Percentiles rank a stretch among this genome's conserved stretches.
Conservation (phyloP, 2,797 vertebrate genomes). For the Menidia menidia region DNA sequence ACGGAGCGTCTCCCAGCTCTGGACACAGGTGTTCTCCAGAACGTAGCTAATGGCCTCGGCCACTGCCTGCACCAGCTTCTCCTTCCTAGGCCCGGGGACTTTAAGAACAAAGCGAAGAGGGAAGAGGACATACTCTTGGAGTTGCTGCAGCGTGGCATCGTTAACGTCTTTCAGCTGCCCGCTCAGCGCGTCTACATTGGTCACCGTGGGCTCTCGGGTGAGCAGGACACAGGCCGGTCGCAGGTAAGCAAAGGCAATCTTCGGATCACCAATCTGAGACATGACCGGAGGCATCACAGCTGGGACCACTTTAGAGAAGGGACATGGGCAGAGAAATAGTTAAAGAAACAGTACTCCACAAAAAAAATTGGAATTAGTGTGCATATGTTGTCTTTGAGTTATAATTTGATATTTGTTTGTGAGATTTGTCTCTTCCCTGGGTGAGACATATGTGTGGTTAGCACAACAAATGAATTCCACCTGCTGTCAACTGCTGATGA, state of each 20-base stretch:
- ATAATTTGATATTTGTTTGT: too few species aligned
- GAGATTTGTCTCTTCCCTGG: too few species aligned
- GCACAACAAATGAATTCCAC: too few species aligned
- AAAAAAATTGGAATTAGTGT: too few species aligned
- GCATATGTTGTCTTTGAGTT: too few species aligned
- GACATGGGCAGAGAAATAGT: not conserved
- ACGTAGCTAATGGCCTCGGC: constrained; percentile 85
- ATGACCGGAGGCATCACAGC: constrained; percentile 66
- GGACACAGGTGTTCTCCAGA: constrained; percentile 87
- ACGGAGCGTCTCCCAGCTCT: constrained; percentile 84
- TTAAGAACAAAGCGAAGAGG: constrained; percentile 91
- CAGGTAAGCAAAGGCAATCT: constrained; percentile 89
- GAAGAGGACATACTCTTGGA: constrained; percentile 95
- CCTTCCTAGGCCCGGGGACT: constrained; percentile 83
- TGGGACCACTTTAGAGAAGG: not conserved
- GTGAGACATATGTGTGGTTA: too few species aligned
- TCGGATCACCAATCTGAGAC: constrained; percentile 87
- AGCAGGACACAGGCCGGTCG: constrained; percentile 91
- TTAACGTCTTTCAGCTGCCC: constrained; percentile 80
- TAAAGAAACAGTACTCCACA: too few species aligned
- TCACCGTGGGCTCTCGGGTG: constrained; percentile 84
- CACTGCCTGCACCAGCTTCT: constrained; percentile 84
- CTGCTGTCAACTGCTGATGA: too few species aligned
- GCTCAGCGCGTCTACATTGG: constrained; percentile 84
- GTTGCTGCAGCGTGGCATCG: constrained; percentile 89